Evolutionary conservation across 1,140 invertebrate species (phyloP).

Genomic region (Drosophila ambigua): DNA sequence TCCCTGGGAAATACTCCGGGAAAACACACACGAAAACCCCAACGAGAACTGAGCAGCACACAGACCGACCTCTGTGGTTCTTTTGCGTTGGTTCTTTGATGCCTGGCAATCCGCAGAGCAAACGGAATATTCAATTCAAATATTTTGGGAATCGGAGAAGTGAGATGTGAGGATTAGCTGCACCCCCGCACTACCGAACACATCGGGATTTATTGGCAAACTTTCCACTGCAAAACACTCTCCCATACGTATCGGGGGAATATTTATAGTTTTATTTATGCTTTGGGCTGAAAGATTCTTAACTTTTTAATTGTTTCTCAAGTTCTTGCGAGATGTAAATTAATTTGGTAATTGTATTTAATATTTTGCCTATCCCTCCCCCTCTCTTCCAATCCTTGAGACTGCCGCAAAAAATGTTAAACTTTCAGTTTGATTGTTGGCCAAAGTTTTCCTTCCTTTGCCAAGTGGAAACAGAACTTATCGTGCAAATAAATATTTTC

Average conservation of each 20-base stretch:
- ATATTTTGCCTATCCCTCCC: conserved; percentile 21
- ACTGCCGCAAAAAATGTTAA: conserved; percentile 33
- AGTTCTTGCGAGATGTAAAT: conserved; percentile 27
- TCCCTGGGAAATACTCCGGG: conserved; percentile 17
- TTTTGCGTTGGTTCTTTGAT: too few species aligned
- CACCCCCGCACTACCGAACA: conserved; percentile 13
- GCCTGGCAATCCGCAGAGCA: conserved; percentile 16
- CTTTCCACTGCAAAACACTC: conserved; percentile 16
- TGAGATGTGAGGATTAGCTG: not conserved
- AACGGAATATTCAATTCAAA: conserved; percentile 42
- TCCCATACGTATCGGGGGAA: not conserved
- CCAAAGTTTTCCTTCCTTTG: conserved; percentile 19
- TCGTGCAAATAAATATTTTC: conserved; percentile 31
- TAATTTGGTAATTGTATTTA: conserved; percentile 53
- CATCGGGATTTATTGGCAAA: conserved; percentile 44
- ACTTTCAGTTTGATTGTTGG: conserved; percentile 23
- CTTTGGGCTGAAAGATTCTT: conserved; percentile 7
- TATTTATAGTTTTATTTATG: conserved; percentile 1
- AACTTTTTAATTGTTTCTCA: conserved; percentile 51
- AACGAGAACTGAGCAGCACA: conserved; percentile 31
- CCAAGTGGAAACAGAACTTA: not conserved
- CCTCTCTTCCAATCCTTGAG: too few species aligned
- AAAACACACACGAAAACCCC: conserved; percentile 22
- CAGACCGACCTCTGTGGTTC: conserved; percentile 36
- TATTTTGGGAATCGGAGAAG: conserved; percentile 7